Evolutionary conservation across 2,113 vertebrate species (phyloP), one percentile per base, ranked within the genome.

Genomic region (Aegotheles bennettii): DNA sequence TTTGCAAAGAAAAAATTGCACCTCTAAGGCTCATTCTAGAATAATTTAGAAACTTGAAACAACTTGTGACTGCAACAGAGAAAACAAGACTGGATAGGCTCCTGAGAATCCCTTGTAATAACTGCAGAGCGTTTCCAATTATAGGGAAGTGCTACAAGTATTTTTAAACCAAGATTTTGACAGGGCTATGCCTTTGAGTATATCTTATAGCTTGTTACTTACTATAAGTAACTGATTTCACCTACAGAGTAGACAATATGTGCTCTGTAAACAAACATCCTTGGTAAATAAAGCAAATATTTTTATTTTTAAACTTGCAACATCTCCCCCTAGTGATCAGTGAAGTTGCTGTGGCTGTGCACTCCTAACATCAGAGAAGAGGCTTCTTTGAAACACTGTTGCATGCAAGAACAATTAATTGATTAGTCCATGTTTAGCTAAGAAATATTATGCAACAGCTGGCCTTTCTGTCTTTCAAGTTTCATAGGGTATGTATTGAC

Each of bases 401-500:
- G 40, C 4, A 76, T 28, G 31, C 40, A 75, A 54, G 15, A 81
- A 40, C 19, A 45, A 53, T 28, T 36, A 51, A 53, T 33, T 42
- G 57, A 43, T 78, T 43, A 63, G 42, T 54, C 48, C 36, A 25
- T 35, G 28, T 38, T 51, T 45, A 38, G 9, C 45, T 68, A 36
- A 68, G 42, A 91, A 86, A 61, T 36, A 71, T 42, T 63, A 53
- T 28, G 29, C 60, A 57, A 69, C 6, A 24, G 18, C 31, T 89
- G 29, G 48, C 21, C 40, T 73, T 82, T 7, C 25, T 84, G 33
- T 82, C 59, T 94, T 95, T 93, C 69, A 89, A 98, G 98, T 98
- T 98, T 85, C 98, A 98, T 68, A 71, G 92, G 59, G 97, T 95
- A 82, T 98, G 98, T 79, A 97, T 97, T 76, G 98, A 98, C 81